A percentile compares a stretch with the other conserved stretches of the same genome.
Evolutionary conservation across 2,113 vertebrate genomes (phyloP).

Genomic region (Alces alces): DNA sequence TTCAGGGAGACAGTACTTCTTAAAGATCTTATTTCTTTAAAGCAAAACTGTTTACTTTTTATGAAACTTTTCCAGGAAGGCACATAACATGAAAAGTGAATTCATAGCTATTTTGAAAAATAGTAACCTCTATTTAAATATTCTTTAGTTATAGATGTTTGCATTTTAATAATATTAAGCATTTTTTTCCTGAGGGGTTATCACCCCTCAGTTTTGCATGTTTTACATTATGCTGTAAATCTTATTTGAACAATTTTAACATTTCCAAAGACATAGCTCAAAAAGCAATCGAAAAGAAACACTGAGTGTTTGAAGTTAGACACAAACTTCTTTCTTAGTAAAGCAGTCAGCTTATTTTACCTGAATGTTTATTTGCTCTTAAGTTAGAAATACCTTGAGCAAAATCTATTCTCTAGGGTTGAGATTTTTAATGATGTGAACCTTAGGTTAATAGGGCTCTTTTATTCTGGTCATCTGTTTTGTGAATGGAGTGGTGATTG

Average conservation of each 20-base stretch:
- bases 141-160: background rate
- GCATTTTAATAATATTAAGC: background rate
- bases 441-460: background rate
- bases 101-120: background rate
- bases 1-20: background rate
- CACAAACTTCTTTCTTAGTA: background rate
- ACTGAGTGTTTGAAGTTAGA: background rate
- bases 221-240: slow-evolving; percentile 2
- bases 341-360: background rate
- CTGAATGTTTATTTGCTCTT: background rate
- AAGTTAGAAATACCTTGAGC: slow-evolving; percentile 7
- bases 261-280: background rate
- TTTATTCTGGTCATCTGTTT: background rate
- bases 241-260: background rate
- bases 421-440: background rate
- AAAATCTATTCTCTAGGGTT: background rate
- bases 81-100: background rate
- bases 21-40: background rate
- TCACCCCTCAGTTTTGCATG: background rate
- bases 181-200: background rate
- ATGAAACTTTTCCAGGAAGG: background rate
- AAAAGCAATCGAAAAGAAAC: slow-evolving; percentile 16
- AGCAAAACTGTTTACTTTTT: background rate
- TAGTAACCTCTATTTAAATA: background rate
- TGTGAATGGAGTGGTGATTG: background rate